These are phyloP conservation scores for Puma concolor DNA, from an alignment of 2,113 vertebrate genomes.

Conservation along the genomic window DNA sequence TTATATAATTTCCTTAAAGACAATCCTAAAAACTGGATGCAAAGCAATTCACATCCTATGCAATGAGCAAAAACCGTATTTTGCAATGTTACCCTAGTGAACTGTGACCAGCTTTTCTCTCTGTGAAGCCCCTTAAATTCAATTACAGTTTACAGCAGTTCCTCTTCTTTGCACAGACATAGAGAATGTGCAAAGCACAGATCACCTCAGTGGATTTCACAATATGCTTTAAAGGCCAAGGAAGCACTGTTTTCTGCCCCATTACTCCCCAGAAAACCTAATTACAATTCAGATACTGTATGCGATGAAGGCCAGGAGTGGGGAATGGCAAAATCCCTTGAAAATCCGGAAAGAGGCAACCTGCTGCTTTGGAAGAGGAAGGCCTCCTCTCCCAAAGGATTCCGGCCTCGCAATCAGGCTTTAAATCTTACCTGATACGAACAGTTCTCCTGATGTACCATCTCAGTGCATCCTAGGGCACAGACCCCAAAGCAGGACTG, in stretches of 20 bases:
- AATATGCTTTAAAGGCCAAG: conserved; percentile 64
- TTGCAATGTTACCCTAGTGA: neutral
- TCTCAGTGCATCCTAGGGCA: conserved; percentile 92
- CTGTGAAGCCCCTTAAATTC: conserved; percentile 46
- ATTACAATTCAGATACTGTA: conserved; percentile 69
- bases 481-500: conserved; percentile 72
- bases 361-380: conserved; percentile 78
- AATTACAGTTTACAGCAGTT: conserved; percentile 57
- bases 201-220: conserved; percentile 45
- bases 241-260: conserved; percentile 65
- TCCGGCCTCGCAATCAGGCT: conserved; percentile 48
- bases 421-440: conserved; percentile 91
- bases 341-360: conserved; percentile 73
- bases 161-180: neutral
- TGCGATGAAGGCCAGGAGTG: conserved; percentile 40
- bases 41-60: neutral
- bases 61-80: neutral
- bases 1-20: conserved; percentile 56
- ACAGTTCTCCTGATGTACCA: conserved; percentile 97
- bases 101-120: neutral
- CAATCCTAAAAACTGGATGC: conserved; percentile 14
- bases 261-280: conserved; percentile 65
- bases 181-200: conserved; percentile 29
- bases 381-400: conserved; percentile 67
- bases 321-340: conserved; percentile 43